Evolutionary conservation across 2,797 vertebrate species (phyloP).

Genomic region (Danio aesculapii): DNA sequence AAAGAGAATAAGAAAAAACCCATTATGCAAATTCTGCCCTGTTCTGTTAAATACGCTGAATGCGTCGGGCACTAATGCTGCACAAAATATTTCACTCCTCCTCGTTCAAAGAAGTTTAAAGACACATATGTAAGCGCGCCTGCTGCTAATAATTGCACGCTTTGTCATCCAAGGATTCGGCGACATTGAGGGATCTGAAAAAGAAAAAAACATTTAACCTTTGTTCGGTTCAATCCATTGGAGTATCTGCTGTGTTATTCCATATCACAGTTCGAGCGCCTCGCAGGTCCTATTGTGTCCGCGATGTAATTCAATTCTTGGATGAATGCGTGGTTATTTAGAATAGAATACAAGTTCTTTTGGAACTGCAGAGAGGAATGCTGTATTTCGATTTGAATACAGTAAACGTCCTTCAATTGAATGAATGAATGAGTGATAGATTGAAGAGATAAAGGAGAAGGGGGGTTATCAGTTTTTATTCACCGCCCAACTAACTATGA

Average conservation of each 20-base stretch:
- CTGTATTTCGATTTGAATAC: slow-evolving; percentile 53
- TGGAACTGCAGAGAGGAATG: slow-evolving; percentile 40
- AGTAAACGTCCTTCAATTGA: slow-evolving; percentile 54
- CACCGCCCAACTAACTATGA: slow-evolving; percentile 36
- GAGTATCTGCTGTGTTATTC: slow-evolving; percentile 29
- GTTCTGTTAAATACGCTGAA: slow-evolving; percentile 81
- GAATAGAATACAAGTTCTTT: slow-evolving; percentile 47
- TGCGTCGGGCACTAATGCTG: slow-evolving; percentile 76
- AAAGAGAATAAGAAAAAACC: slow-evolving; percentile 83
- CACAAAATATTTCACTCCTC: slow-evolving; percentile 71
- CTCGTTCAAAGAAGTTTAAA: slow-evolving; percentile 57
- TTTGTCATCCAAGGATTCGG: slow-evolving; percentile 44
- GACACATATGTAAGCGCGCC: slow-evolving; percentile 28
- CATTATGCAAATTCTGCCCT: slow-evolving; percentile 83
- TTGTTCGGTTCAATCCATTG: slow-evolving; percentile 51
- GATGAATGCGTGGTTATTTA: slow-evolving; percentile 49
- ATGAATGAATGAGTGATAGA: slow-evolving; percentile 52
- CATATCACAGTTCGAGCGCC: slow-evolving; percentile 28
- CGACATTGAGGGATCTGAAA: slow-evolving; percentile 50
- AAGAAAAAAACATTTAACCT: slow-evolving; percentile 46
- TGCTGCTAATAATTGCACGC: slow-evolving; percentile 31
- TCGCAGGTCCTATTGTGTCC: slow-evolving; percentile 54
- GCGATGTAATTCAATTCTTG: slow-evolving; percentile 40
- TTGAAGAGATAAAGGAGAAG: slow-evolving; percentile 46
- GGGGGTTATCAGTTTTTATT: slow-evolving; percentile 45